Evolutionary conservation across 2,113 vertebrate genomes (phyloP).

Genomic region (Hyperoodon ampullatus): DNA sequence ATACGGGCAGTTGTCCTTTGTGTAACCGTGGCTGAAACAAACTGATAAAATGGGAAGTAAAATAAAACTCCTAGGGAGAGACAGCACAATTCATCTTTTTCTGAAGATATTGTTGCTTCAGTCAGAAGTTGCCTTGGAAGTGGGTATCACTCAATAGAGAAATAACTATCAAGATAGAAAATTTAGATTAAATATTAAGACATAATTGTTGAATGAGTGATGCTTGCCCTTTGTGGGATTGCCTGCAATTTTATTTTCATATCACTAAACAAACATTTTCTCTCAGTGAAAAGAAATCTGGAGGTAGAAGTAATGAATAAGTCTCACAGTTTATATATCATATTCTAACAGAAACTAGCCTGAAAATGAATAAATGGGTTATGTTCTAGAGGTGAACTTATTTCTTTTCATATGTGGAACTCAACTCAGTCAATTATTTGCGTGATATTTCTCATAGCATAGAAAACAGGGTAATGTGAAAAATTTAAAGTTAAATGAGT

Average conservation of each 20-base stretch:
- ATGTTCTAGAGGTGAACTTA: background rate
- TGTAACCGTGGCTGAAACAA: background rate
- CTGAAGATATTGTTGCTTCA: background rate
- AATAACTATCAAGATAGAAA: background rate
- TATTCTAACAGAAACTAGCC: background rate
- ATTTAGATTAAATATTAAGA: background rate
- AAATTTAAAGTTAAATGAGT: background rate
- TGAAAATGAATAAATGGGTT: background rate
- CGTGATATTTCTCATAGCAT: background rate
- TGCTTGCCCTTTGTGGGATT: background rate
- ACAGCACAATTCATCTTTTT: background rate
- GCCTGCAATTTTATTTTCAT: background rate
- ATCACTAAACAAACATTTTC: background rate
- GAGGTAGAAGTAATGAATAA: background rate
- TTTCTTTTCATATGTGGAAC: background rate
- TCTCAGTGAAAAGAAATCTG: background rate
- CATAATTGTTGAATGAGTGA: background rate
- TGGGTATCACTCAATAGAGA: background rate
- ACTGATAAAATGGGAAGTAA: background rate
- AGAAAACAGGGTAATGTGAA: background rate
- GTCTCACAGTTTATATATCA: background rate
- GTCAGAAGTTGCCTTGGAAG: background rate
- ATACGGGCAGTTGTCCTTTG: background rate
- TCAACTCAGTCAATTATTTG: background rate
- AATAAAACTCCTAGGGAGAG: background rate